Percentiles rank a stretch among this genome's conserved stretches.
Conservation (phyloP, 2,797 vertebrate genomes). For the Cheirogaleus major region DNA sequence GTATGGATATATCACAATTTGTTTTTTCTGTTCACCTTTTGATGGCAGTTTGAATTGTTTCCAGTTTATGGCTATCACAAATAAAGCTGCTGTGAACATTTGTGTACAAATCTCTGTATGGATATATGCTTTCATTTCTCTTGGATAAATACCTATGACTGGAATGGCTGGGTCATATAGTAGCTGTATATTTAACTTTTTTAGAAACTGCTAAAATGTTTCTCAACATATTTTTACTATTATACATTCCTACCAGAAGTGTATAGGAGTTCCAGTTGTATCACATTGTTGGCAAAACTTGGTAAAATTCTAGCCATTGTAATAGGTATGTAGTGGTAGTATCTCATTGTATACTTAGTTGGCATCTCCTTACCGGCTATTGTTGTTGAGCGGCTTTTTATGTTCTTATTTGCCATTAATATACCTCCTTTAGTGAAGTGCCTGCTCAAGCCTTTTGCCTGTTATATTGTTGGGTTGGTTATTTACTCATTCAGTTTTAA, state of each 20-base stretch:
- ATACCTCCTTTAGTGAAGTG: not conserved
- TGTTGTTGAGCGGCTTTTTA: not conserved
- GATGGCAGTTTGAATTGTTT: not conserved
- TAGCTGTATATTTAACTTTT: slow-evolving; percentile 31
- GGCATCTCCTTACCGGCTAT: not conserved
- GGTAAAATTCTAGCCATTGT: not conserved
- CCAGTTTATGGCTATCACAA: not conserved
- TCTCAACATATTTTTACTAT: not conserved
- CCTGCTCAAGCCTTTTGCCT: not conserved
- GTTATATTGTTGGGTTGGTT: not conserved
- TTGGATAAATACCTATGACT: not conserved
- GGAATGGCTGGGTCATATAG: not conserved
- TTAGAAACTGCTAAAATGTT: not conserved
- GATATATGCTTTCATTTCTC: not conserved
- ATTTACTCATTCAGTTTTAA: not conserved
- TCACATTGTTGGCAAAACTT: not conserved
- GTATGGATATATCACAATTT: not conserved
- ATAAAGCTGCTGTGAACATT: not conserved
- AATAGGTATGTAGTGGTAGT: not conserved
- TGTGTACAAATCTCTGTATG: not conserved
- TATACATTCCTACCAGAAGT: not conserved
- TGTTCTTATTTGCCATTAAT: not conserved
- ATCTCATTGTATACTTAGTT: not conserved
- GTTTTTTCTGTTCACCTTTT: not conserved
- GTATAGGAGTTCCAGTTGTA: not conserved